phyloP scores from a whole-genome alignment of 2,113 vertebrate species.

The Tympanuchus pallidicinctus region DNA sequence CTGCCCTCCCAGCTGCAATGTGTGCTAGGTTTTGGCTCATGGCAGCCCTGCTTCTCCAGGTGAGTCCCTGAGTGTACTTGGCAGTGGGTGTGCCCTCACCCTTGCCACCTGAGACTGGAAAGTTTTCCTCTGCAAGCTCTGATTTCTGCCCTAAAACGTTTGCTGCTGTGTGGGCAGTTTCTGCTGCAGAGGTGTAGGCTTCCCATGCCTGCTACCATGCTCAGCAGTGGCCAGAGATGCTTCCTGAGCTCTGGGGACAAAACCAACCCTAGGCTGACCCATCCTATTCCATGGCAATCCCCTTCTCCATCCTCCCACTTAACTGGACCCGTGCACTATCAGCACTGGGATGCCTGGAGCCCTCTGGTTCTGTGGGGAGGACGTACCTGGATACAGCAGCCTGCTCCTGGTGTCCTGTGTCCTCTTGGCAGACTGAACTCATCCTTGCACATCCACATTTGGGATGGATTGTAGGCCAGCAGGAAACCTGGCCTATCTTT shows the following conservation, averaged over 20 bases:
- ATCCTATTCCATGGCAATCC: neutral
- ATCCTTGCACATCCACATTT: rapidly evolving
- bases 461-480: neutral
- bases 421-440: neutral
- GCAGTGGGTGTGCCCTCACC: neutral
- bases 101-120: neutral
- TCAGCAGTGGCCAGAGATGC: neutral
- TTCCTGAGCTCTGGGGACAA: neutral
- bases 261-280: neutral
- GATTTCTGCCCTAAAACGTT: neutral
- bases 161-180: neutral
- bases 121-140: neutral
- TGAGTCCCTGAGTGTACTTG: constrained; percentile 26
- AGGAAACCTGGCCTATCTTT: neutral
- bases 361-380: neutral
- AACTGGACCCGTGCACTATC: neutral
- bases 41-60: constrained; percentile 27
- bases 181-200: rapidly evolving
- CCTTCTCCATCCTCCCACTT: neutral
- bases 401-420: neutral
- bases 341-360: neutral
- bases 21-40: neutral
- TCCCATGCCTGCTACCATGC: neutral
- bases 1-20: neutral
- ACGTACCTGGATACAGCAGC: rapidly evolving